phyloP scores from a whole-genome alignment of 2,797 vertebrate species.

The Sebastes baramenuke region DNA sequence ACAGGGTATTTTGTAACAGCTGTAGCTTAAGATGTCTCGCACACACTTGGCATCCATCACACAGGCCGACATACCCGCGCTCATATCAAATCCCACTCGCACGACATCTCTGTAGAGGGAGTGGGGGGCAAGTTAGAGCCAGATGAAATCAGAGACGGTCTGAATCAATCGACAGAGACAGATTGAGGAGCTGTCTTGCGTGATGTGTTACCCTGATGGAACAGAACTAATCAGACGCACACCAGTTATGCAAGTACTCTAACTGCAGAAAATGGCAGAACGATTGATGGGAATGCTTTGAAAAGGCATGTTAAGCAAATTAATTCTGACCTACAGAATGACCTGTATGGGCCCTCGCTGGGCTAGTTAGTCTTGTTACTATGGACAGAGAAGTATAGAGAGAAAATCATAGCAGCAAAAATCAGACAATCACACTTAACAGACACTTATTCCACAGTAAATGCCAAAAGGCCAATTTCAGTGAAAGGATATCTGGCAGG shows the following conservation, averaged over 20 bases:
- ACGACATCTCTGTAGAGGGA: slow-evolving; percentile 13
- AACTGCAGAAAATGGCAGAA: slow-evolving; percentile 13
- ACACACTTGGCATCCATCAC: slow-evolving; percentile 14
- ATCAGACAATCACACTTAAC: not conserved
- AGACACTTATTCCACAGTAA: not conserved
- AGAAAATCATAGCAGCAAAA: not conserved
- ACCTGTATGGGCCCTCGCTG: not conserved
- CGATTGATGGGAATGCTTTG: not conserved
- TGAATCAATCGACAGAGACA: slow-evolving; percentile 17
- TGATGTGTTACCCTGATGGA: slow-evolving; percentile 1
- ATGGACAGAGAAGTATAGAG: not conserved
- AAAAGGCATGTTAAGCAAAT: not conserved
- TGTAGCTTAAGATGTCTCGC: slow-evolving; percentile 33
- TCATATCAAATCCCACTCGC: slow-evolving; percentile 16
- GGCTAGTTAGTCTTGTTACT: not conserved
- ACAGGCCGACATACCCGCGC: not conserved
- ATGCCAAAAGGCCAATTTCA: not conserved
- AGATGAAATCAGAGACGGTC: slow-evolving; percentile 29
- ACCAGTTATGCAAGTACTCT: not conserved
- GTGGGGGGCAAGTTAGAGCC: not conserved
- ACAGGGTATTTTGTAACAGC: slow-evolving; percentile 14
- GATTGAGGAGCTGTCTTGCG: slow-evolving; percentile 6
- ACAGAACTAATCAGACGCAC: slow-evolving; percentile 29
- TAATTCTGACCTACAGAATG: not conserved
- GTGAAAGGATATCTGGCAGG: slow-evolving; percentile 98